Percentiles rank a stretch among this genome's conserved stretches.
Evolutionary conservation across 2,888 invertebrate genomes (phyloP).

Genomic region (Saturnia pavonia): DNA sequence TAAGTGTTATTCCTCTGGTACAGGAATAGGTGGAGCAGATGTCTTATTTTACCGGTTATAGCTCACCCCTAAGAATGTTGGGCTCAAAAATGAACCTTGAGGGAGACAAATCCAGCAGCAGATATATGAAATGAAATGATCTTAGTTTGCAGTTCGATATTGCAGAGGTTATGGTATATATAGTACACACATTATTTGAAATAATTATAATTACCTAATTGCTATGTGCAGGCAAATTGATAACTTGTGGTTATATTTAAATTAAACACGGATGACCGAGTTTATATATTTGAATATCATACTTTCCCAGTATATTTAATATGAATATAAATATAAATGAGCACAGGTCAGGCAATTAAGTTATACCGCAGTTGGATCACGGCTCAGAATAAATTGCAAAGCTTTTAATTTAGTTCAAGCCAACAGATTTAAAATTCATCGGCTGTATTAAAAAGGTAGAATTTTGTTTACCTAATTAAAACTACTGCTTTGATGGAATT

Average conservation of each 20-base stretch:
- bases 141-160: too few relatives aligned
- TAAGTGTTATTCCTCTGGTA: too few relatives aligned
- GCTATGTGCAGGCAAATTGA: background rate
- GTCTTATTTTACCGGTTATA: too few relatives aligned
- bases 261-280: background rate
- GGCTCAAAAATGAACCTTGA: too few relatives aligned
- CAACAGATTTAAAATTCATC: slow-evolving; percentile 23
- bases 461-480: slow-evolving; percentile 17
- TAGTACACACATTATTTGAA: too few relatives aligned
- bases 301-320: background rate
- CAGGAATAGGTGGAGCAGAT: too few relatives aligned
- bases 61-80: too few relatives aligned
- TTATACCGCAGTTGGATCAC: slow-evolving; percentile 14
- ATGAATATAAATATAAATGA: background rate
- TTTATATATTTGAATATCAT: background rate
- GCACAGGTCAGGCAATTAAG: background rate
- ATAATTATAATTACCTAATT: too few relatives aligned
- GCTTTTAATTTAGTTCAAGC: slow-evolving; percentile 24
- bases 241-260: background rate
- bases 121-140: too few relatives aligned
- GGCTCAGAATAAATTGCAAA: slow-evolving; percentile 20
- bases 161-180: too few relatives aligned
- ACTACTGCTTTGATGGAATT: slow-evolving; percentile 1
- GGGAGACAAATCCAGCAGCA: too few relatives aligned
- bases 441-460: slow-evolving; percentile 8